Conservation (phyloP, 2,888 invertebrate species). For the Anthrax anthrax region DNA sequence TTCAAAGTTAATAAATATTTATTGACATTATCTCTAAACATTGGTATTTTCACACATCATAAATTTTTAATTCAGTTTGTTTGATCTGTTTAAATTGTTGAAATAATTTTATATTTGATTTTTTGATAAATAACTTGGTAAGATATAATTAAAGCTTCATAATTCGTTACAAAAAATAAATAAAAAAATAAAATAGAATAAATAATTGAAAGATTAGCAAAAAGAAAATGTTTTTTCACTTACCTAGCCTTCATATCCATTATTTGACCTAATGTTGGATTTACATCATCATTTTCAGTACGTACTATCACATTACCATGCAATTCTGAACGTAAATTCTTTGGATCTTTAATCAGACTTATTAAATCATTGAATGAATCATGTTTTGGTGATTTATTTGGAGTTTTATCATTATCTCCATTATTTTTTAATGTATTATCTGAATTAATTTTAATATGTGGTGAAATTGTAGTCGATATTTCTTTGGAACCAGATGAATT, state of each 20-base stretch:
- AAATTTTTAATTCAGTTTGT: too few relatives aligned
- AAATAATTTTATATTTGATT: too few relatives aligned
- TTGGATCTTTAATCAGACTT: constrained; percentile 19
- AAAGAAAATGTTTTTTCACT: too few relatives aligned
- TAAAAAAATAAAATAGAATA: too few relatives aligned
- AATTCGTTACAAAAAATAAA: too few relatives aligned
- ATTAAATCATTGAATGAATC: constrained; percentile 29
- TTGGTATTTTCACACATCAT: too few relatives aligned
- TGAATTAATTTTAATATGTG: constrained; percentile 15
- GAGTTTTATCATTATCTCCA: constrained; percentile 8
- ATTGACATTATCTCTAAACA: too few relatives aligned
- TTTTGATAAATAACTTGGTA: too few relatives aligned
- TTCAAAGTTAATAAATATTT: too few relatives aligned
- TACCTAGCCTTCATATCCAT: constrained; percentile 39
- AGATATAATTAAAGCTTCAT: too few relatives aligned
- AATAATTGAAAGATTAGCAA: too few relatives aligned
- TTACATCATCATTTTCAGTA: constrained; percentile 42
- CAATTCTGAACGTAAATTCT: constrained; percentile 7
- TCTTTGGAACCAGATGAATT: constrained; percentile 35
- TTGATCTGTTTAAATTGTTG: too few relatives aligned
- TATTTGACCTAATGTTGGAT: constrained; percentile 57
- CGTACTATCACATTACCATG: constrained; percentile 33
- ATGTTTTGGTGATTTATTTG: constrained; percentile 20
- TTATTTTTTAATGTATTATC: constrained; percentile 23
- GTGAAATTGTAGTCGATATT: constrained; percentile 26